These are phyloP conservation scores for Zaprionus africanus DNA, from an alignment of 1,140 invertebrate genomes.

Conservation along the genomic window DNA sequence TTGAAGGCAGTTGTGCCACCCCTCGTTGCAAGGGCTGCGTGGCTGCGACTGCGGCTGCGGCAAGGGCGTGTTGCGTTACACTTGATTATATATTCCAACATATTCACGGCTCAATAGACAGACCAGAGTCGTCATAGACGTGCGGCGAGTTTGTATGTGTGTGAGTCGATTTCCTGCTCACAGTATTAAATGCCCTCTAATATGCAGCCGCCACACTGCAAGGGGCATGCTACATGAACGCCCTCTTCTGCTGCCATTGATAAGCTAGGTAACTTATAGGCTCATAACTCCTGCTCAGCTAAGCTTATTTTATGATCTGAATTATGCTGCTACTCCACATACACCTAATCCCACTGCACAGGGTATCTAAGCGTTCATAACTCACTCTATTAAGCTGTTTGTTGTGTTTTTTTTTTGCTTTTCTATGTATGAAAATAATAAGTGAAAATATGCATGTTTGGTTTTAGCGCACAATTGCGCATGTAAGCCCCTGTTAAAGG, in stretches of 20 bases:
- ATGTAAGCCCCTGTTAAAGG: constrained; percentile 44
- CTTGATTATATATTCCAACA: constrained; percentile 82
- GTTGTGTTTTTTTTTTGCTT: constrained; percentile 26
- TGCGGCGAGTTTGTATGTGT: constrained; percentile 27
- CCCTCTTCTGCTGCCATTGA: background rate
- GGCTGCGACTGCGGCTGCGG: constrained; percentile 13
- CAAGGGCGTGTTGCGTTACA: constrained; percentile 60
- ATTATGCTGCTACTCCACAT: background rate
- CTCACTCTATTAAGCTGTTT: background rate
- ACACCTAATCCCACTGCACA: background rate
- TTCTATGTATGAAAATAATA: constrained; percentile 74
- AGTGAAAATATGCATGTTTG: constrained; percentile 81
- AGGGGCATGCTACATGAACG: constrained; percentile 9
- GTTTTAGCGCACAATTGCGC: constrained; percentile 76
- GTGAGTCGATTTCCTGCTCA: constrained; percentile 56
- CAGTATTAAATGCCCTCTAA: constrained; percentile 7
- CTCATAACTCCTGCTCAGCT: background rate
- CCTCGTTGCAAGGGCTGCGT: constrained; percentile 26
- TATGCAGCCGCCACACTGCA: background rate
- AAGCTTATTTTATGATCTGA: constrained; percentile 2
- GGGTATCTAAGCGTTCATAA: constrained; percentile 11
- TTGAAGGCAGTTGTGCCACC: constrained; percentile 16
- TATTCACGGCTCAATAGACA: constrained; percentile 80
- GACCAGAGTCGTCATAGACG: constrained; percentile 45
- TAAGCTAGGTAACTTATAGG: constrained; percentile 2